Base-by-base conservation (phyloP, 1,140 invertebrate species). In the Diplogasteroides magnus region DNA sequence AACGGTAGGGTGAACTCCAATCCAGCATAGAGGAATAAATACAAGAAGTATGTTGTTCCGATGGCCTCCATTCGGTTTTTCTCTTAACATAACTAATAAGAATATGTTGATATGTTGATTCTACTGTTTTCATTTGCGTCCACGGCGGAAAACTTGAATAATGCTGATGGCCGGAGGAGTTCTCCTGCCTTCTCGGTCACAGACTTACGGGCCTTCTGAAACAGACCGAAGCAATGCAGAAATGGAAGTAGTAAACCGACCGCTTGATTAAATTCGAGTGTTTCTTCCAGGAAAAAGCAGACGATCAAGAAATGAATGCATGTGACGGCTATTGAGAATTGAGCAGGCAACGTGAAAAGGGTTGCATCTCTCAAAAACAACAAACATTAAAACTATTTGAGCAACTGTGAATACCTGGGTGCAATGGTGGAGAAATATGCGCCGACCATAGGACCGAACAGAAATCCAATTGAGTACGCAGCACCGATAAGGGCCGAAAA, bases 1-100 rank as follows among this genome's bases (percentile, higher is more conserved):
- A 98, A 99, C 55, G 94, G 96, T 31, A 99, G 85, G 1, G 95
- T 98, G 82, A 97, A 98, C 84, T 99, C 96, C 37, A 98, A 85
- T 0, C 94, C 95, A 67, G 94, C 97, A 82, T 97, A 99, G 27
- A 98, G 86, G 80, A 98, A 95, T 56, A 99, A 86, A 84, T 96
- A 98, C 0, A 95, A 82, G 83, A 98, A 98, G 84, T 97, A 97
- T 26, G 93, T 88, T 32, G 87, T 76, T 64, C 94, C 94, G 67
- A 97, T 85, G 56, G 86, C 87, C 76, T 88, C 87, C 61, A 98
- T 84, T 69, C 88, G 85, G 70, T 84, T 61, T 55, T 78, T 63
- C 25, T 74, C 75, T 81, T 63, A 67, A 70, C 62, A 61, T 15
- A 58, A 13, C 29, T 27, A 23, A 27, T 27, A 68, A 32, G n/a